These are phyloP conservation scores for Drosophila chauvacae DNA, from an alignment of 1,140 invertebrate species.

Conservation along the genomic window DNA sequence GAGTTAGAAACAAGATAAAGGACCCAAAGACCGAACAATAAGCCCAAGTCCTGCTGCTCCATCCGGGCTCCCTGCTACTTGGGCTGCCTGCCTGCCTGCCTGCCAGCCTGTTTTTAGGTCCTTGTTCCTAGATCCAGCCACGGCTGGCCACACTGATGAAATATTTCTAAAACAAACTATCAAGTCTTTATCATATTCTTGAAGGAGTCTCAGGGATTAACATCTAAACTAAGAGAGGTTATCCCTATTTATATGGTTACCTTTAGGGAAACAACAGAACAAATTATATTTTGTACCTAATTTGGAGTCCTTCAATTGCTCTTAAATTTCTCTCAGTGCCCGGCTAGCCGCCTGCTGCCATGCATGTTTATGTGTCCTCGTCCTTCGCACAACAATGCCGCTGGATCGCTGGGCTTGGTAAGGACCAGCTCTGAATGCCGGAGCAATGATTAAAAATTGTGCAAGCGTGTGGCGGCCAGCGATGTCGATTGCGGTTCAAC, in stretches of 20 bases:
- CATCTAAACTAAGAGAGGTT: not conserved
- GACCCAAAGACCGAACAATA: constrained; percentile 79
- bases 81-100: constrained; percentile 1
- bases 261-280: too few relatives aligned
- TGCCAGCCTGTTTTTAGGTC: not conserved
- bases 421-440: constrained; percentile 48
- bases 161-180: not conserved
- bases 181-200: not conserved
- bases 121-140: constrained; percentile 14
- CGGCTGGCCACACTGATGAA: constrained; percentile 4
- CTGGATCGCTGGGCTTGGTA: constrained; percentile 7
- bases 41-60: constrained; percentile 51
- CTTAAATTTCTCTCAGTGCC: not conserved
- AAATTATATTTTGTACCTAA: not conserved
- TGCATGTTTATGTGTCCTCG: constrained; percentile 76
- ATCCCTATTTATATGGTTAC: not conserved
- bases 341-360: constrained; percentile 43
- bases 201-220: not conserved
- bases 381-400: constrained; percentile 64
- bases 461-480: constrained; percentile 63
- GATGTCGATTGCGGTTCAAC: constrained; percentile 54
- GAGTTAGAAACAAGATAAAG: constrained; percentile 83
- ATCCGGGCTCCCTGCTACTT: constrained; percentile 19
- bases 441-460: constrained; percentile 80
- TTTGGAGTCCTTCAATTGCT: too few relatives aligned